phyloP scores from a whole-genome alignment of 2,888 invertebrate species.

The Cheiracanthium punctorium region DNA sequence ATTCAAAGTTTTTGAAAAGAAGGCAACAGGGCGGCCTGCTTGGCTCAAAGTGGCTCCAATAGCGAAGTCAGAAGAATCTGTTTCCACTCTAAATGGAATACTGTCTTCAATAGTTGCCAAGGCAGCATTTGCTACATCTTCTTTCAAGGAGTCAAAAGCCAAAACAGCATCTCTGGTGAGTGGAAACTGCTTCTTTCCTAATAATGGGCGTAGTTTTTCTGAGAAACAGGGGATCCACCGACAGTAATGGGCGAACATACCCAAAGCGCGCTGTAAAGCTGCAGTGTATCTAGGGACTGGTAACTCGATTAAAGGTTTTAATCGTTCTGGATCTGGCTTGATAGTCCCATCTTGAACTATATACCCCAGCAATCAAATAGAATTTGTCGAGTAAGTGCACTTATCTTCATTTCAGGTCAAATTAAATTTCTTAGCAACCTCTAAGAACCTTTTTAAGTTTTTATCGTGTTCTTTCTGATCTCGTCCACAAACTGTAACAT shows the following conservation, averaged over 20 bases:
- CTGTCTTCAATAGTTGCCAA: too few species aligned
- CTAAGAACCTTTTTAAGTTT: background rate
- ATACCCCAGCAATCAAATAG: background rate
- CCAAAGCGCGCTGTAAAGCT: background rate
- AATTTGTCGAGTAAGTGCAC: background rate
- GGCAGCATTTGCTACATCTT: too few species aligned
- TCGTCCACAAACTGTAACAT: slow-evolving; percentile 15
- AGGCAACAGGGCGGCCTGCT: background rate
- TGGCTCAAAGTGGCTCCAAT: background rate
- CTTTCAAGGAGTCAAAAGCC: too few species aligned
- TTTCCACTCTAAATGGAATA: background rate
- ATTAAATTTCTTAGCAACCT: background rate
- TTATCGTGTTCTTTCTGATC: slow-evolving; percentile 8
- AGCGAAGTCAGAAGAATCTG: background rate
- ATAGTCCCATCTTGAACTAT: background rate
- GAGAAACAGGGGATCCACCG: slow-evolving; percentile 7
- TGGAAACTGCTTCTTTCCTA: background rate
- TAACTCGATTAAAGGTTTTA: slow-evolving; percentile 10
- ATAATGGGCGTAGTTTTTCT: too few species aligned
- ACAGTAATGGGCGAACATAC: slow-evolving; percentile 3
- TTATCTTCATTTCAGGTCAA: slow-evolving; percentile 24
- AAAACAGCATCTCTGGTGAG: background rate
- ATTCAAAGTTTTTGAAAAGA: background rate
- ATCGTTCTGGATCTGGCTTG: slow-evolving; percentile 22
- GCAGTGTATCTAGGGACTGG: background rate